Evolutionary conservation across 2,113 vertebrate species (phyloP).

Genomic region (Anguilla rostrata): DNA sequence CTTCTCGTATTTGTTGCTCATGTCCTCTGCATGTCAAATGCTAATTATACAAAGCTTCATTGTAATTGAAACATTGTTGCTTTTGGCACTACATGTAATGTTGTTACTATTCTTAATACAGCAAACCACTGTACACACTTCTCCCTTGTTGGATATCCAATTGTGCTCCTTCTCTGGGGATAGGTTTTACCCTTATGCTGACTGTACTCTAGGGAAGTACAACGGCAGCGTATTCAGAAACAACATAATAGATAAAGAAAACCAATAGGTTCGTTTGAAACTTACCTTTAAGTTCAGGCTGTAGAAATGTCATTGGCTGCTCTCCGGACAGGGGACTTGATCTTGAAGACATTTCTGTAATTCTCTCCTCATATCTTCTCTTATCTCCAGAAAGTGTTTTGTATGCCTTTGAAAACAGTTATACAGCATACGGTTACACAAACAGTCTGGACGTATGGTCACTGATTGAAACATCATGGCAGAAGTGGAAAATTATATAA

Average conservation of each 20-base stretch:
- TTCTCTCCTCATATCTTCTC: conserved; percentile 56
- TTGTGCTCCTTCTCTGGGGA: no score
- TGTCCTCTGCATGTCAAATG: not conserved
- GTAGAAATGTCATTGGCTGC: not conserved
- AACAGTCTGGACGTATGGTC: not conserved
- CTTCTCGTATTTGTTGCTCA: not conserved
- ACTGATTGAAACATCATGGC: not conserved
- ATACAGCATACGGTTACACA: not conserved
- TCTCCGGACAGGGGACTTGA: not conserved
- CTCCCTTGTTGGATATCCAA: no score
- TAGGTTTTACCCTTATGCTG: no score
- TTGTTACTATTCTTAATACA: no score
- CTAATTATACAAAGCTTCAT: not conserved
- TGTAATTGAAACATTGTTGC: not conserved
- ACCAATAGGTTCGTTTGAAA: not conserved
- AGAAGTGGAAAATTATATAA: not conserved
- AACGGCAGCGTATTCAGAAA: no score
- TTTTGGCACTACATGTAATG: no score
- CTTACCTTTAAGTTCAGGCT: conserved; percentile 49
- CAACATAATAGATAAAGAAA: no score
- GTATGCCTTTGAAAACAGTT: conserved; percentile 54
- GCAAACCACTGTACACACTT: no score
- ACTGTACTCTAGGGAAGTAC: no score
- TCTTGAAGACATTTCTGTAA: conserved; percentile 55
- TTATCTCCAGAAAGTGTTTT: conserved; percentile 53